Evolutionary conservation across 2,113 vertebrate genomes (phyloP).

Genomic region (Ptilonorhynchus violaceus): DNA sequence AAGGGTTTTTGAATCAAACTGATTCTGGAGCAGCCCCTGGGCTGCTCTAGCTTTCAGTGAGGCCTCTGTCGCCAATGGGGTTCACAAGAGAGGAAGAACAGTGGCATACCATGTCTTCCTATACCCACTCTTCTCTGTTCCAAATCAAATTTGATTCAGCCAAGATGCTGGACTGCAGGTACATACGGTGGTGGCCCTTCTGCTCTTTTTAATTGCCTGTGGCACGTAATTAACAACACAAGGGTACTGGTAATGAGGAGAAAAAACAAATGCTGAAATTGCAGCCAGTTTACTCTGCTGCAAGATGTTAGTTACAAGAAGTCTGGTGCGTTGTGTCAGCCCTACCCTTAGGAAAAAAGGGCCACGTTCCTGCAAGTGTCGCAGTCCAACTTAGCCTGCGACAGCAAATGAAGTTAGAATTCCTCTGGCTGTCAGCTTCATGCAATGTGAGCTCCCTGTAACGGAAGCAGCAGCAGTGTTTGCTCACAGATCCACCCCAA

Average conservation of each 20-base stretch:
- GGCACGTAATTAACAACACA: background rate
- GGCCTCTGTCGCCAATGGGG: background rate
- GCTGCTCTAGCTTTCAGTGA: background rate
- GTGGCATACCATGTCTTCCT: background rate
- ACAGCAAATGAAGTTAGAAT: background rate
- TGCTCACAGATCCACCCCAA: background rate
- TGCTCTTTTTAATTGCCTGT: background rate
- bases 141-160: background rate
- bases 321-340: background rate
- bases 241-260: background rate
- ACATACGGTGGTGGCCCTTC: background rate
- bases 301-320: background rate
- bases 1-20: background rate
- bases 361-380: background rate
- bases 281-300: background rate
- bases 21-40: background rate
- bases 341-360: background rate
- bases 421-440: background rate
- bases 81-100: background rate
- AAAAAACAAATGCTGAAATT: background rate
- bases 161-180: background rate
- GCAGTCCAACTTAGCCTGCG: accelerated
- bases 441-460: background rate
- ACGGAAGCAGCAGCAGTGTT: background rate
- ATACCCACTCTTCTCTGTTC: background rate